Evolutionary conservation across 1,140 invertebrate genomes (phyloP), one percentile per base, ranked within the genome.

Genomic region (Mactra quadrangularis): DNA sequence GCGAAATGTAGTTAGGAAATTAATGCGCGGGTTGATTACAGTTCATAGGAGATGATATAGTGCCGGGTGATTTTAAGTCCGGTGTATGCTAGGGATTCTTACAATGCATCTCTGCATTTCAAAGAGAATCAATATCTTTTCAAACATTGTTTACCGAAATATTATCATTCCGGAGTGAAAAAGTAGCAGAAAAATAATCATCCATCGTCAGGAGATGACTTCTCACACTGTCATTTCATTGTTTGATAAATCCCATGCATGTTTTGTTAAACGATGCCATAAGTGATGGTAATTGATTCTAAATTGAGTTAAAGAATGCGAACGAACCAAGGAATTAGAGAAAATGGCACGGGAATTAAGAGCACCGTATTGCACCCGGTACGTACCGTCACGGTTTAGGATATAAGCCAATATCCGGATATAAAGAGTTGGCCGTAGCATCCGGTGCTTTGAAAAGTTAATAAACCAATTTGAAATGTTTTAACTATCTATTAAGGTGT

Each of bases 271-370:
- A 27, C 59, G 74, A 50, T 76, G 74, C 53, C 45, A 33, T 76
- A 60, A 76, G 55, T 76, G 55, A 60, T 50, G 74, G 59, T 81
- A 81, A 81, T 81, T 81, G 77, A 81, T 81, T 68, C 77, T 71
- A 70, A 71, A 81, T 81, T 66, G 77, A 71, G 68, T 41, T 81
- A 22, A 59, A 81, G 64, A 62, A 41, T 27, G 62, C 59, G 74
- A 76, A 45, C 59, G 27, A 62, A 62, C 31, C 53, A 41, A 17
- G 27, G 74, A 47, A 76, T 62, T 19, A 35, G 35, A n/a, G 33
- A 33, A 50, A 60, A 47, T 35, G 13, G 9, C n/a, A 11, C 41
- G 9, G 22, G 55, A 11, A 50, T 62, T 62, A 47, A 25, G 17
- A n/a, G 6, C 57, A 45, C 38, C 45, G 15, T 50, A 29, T 15